phyloP scores from a whole-genome alignment of 2,888 invertebrate species.

The Callinectes sapidus region DNA sequence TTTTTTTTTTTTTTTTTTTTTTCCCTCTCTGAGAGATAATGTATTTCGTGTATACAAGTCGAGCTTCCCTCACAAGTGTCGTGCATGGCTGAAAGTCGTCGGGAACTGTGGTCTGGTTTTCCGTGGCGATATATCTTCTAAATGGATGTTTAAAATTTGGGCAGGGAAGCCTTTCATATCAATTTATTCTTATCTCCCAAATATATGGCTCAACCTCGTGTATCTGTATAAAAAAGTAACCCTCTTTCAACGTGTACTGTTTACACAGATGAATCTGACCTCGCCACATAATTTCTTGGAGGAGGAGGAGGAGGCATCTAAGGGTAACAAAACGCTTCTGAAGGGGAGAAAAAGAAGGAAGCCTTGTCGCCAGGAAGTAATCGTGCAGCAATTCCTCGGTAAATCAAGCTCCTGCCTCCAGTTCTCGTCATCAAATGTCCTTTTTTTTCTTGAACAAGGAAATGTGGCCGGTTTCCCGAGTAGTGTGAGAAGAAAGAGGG shows the following conservation, averaged over 20 bases:
- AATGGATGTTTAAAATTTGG: slow-evolving; percentile 37
- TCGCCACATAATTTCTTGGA: slow-evolving; percentile 11
- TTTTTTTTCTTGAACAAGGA: slow-evolving; percentile 39
- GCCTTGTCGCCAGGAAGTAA: slow-evolving; percentile 20
- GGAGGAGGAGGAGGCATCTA: background rate
- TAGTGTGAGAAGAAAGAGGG: background rate
- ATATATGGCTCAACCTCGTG: slow-evolving; percentile 26
- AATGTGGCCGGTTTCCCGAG: background rate
- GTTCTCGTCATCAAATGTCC: slow-evolving; percentile 20
- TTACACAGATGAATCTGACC: slow-evolving; percentile 24
- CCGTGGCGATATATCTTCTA: slow-evolving; percentile 29
- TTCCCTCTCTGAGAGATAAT: background rate
- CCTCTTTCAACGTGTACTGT: slow-evolving; percentile 31
- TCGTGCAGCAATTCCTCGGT: slow-evolving; percentile 37
- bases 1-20: background rate
- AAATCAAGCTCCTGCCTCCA: slow-evolving; percentile 45
- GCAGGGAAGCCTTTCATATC: slow-evolving; percentile 37
- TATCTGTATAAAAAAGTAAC: slow-evolving; percentile 33
- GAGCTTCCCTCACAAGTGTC: slow-evolving; percentile 28
- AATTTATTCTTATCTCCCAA: slow-evolving; percentile 37
- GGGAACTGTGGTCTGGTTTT: slow-evolving; percentile 37
- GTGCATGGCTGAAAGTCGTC: slow-evolving; percentile 30
- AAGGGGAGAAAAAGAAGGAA: background rate
- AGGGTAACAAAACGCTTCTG: background rate
- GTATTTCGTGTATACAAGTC: background rate